Evolutionary conservation across 2,888 invertebrate genomes (phyloP).

Genomic region (Priocnemis perturbator): DNA sequence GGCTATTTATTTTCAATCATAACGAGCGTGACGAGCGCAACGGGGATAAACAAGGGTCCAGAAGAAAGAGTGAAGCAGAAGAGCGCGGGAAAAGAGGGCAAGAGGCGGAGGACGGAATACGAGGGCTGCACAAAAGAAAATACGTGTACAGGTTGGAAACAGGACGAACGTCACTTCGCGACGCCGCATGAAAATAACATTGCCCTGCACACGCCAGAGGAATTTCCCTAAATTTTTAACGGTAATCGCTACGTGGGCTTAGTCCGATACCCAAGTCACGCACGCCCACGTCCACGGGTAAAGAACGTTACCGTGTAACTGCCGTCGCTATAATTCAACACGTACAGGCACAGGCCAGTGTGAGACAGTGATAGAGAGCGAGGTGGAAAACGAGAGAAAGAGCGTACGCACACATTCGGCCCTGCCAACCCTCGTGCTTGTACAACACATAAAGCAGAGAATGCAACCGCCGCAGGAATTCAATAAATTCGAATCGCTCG

Average conservation of each 20-base stretch:
- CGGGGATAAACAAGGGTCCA: no score
- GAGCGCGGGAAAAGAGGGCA: not conserved
- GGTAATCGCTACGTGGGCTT: constrained; percentile 52
- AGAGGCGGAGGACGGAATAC: constrained; percentile 4
- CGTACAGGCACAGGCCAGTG: constrained; percentile 6
- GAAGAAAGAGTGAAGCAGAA: no score
- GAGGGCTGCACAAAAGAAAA: constrained; percentile 30
- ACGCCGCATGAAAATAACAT: constrained; percentile 51
- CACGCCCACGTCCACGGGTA: constrained; percentile 25
- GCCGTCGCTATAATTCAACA: constrained; percentile 33
- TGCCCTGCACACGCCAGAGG: constrained; percentile 25
- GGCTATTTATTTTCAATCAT: no score
- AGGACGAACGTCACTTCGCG: constrained; percentile 14
- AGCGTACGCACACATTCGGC: not conserved
- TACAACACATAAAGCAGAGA: constrained; percentile 18
- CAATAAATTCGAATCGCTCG: constrained; percentile 46
- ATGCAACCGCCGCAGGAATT: constrained; percentile 41
- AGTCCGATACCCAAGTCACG: constrained; percentile 55
- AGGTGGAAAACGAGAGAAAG: constrained; percentile 1
- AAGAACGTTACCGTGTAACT: constrained; percentile 12
- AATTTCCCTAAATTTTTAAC: constrained; percentile 60
- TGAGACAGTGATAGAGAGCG: constrained; percentile 2
- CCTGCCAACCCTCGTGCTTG: not conserved
- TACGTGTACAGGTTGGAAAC: constrained; percentile 49
- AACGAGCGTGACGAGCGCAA: no score